Evolutionary conservation across 2,888 invertebrate species (phyloP), one percentile per base, ranked within the genome.

Genomic region (Neocrepidodera transversa): DNA sequence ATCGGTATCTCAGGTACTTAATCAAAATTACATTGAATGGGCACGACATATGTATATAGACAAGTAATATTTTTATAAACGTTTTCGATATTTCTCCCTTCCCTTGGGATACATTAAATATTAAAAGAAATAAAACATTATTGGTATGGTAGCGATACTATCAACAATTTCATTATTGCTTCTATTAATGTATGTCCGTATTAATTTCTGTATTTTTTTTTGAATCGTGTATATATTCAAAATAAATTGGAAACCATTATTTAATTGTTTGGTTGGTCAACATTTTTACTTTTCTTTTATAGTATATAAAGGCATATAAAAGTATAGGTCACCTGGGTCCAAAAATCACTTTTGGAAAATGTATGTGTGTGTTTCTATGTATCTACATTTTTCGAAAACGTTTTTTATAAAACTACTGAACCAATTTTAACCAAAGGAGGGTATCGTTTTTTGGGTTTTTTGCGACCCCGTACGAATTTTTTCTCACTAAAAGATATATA

Each of bases 101-200:
- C 30, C 50, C 47, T 30, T 8, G 28, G 40, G 38, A 36, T 11
- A 30, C 57, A 69, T 69, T 62, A 68, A 67, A 64, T 57, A 68
- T 68, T 67, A 58, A 68, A 58, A 54, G 62, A 65, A 66, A 63
- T 66, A 48, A 47, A 64, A 61, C 63, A 63, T 69, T 67, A 67
- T 64, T 66, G 45, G 45, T 45, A 45, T 16, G 63, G 56, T 50
- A 45, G 20, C 62, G 69, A 69, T 69, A 69, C 55, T 59, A 69
- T 69, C 69, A 68, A 66, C 68, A 68, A 69, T 69, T 66, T 68
- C 64, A 62, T 67, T 69, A 69, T 67, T 67, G 63, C 63, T 58
- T 55, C 58, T 61, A 56, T 54, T 60, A 60, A 49, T 42, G 30
- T 30, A 36, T 38, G 48, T 32, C 14, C 14, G 20, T 38, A 54